Evolutionary conservation across 1,140 invertebrate species (phyloP).

Genomic region (Carcinoscorpius rotundicauda): DNA sequence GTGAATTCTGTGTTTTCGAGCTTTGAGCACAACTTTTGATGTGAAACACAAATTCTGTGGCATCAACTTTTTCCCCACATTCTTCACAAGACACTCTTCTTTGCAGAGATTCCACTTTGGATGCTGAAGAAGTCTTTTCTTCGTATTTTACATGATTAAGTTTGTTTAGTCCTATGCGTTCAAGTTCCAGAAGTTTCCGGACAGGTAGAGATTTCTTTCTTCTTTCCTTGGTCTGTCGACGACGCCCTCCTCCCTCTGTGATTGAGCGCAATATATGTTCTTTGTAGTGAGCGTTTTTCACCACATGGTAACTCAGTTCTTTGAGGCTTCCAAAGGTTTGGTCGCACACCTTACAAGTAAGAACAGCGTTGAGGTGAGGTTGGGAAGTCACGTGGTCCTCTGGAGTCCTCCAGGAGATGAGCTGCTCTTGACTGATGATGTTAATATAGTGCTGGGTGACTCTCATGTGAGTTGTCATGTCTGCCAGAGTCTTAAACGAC

Average conservation of each 20-base stretch:
- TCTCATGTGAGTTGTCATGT: slow-evolving; percentile 98
- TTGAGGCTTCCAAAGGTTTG: slow-evolving; percentile 90
- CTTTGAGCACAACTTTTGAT: slow-evolving; percentile 46
- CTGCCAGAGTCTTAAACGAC: slow-evolving; percentile 83
- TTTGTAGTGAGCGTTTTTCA: slow-evolving; percentile 96
- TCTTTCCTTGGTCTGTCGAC: slow-evolving; percentile 67
- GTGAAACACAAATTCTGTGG: slow-evolving; percentile 82
- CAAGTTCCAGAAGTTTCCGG: slow-evolving; percentile 74
- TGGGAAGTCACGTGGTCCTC: slow-evolving; percentile 51
- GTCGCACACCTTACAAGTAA: slow-evolving; percentile 96
- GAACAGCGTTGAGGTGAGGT: slow-evolving; percentile 82
- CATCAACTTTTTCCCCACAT: slow-evolving; percentile 92
- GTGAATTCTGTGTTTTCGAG: slow-evolving; percentile 17
- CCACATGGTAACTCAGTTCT: slow-evolving; percentile 94
- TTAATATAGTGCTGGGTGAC: slow-evolving; percentile 97
- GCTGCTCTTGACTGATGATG: slow-evolving; percentile 90
- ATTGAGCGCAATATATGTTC: slow-evolving; percentile 88
- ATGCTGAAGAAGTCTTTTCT: slow-evolving; percentile 37
- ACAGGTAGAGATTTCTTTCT: slow-evolving; percentile 87
- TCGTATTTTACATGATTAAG: slow-evolving; percentile 19
- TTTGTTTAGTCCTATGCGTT: slow-evolving; percentile 69
- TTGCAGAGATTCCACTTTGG: slow-evolving; percentile 17
- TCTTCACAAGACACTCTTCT: slow-evolving; percentile 78
- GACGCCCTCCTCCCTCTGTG: slow-evolving; percentile 65
- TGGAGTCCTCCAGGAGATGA: slow-evolving; percentile 87